Percentiles rank a stretch among this genome's conserved stretches.
Conservation (phyloP, 2,888 invertebrate genomes). For the Hedychridium roseum region DNA sequence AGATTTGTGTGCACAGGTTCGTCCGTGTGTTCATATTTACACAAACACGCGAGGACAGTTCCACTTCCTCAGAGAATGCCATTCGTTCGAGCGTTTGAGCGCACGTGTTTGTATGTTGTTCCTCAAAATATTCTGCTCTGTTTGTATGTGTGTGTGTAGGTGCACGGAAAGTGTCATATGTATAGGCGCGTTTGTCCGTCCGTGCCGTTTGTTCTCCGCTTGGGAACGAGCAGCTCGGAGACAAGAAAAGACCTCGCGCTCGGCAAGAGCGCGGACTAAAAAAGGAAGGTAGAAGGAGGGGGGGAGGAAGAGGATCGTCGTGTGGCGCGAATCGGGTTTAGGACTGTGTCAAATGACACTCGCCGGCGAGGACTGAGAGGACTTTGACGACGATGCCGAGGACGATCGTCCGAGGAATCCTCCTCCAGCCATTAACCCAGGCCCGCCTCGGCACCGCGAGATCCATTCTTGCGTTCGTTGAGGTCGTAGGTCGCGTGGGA, state of each 20-base stretch:
- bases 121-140: not conserved
- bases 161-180: constrained; percentile 17
- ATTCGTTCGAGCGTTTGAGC: not conserved
- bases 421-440: constrained; percentile 20
- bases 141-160: constrained; percentile 18
- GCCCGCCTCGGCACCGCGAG: too few species aligned
- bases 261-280: constrained; percentile 36
- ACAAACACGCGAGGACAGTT: not conserved
- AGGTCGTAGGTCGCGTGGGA: constrained; percentile 57
- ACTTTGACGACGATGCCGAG: constrained; percentile 14
- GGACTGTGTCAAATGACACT: constrained; percentile 63
- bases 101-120: not conserved
- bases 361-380: constrained; percentile 25
- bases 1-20: too few species aligned
- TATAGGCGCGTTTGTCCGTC: constrained; percentile 17
- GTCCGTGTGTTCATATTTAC: not conserved
- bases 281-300: constrained; percentile 13
- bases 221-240: constrained; percentile 51
- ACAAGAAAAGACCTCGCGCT: constrained; percentile 46
- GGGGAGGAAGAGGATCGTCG: constrained; percentile 38
- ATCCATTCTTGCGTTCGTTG: constrained; percentile 12
- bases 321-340: constrained; percentile 60
- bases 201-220: constrained; percentile 56
- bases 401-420: constrained; percentile 31
- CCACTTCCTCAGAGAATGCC: not conserved